phyloP scores from a whole-genome alignment of 2,113 vertebrate species.

The Melanerpes formicivorus region DNA sequence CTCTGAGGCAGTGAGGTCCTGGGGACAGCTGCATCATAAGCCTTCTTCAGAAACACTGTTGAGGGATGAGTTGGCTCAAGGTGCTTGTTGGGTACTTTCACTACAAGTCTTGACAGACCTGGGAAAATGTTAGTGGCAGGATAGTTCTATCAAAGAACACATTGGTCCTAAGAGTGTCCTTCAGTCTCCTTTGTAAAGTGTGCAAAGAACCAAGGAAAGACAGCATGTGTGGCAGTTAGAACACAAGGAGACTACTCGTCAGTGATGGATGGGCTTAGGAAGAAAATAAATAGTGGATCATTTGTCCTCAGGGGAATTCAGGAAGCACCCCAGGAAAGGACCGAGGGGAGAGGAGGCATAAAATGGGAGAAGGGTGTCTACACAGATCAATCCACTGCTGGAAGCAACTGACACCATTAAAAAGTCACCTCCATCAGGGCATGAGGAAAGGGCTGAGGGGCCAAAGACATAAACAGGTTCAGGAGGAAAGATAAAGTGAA shows the following conservation, averaged over 20 bases:
- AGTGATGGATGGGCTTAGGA: neutral
- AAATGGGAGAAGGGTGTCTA: neutral
- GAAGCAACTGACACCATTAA: neutral
- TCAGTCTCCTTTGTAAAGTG: neutral
- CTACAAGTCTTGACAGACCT: neutral
- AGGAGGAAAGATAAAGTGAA: rapidly evolving
- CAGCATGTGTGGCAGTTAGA: neutral
- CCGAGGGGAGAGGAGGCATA: rapidly evolving
- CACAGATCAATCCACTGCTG: neutral
- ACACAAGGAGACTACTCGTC: neutral
- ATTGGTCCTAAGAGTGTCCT: neutral
- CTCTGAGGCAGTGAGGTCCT: neutral
- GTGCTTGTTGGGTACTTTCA: neutral
- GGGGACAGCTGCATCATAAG: neutral
- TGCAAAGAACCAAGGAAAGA: neutral
- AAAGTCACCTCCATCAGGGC: rapidly evolving
- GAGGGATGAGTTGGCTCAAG: neutral
- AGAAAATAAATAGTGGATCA: neutral
- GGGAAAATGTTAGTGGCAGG: neutral
- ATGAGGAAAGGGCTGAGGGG: neutral
- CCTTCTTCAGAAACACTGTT: neutral
- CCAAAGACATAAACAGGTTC: rapidly evolving
- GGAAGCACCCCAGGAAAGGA: neutral
- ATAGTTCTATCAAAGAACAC: neutral
- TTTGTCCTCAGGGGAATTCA: neutral